These are phyloP conservation scores for Sinodicranocentrus sp. DNA, from an alignment of 2,888 invertebrate species.

Conservation along the genomic window DNA sequence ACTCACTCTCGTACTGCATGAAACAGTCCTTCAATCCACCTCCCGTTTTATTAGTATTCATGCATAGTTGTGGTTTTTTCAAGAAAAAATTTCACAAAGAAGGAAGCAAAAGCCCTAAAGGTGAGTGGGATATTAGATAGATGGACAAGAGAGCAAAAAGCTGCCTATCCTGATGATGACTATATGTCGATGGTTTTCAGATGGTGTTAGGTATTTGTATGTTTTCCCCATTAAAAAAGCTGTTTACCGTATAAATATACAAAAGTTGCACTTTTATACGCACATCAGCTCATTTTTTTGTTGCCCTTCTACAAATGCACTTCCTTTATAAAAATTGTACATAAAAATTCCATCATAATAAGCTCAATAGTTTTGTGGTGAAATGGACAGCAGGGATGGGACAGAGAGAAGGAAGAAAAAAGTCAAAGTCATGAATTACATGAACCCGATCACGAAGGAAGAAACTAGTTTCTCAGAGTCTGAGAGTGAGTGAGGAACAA, in stretches of 20 bases:
- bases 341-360: conserved; percentile 8
- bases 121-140: conserved; percentile 5
- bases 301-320: conserved; percentile 33
- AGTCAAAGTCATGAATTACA: conserved; percentile 51
- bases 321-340: conserved; percentile 35
- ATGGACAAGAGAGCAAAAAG: conserved; percentile 24
- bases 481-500: conserved; percentile 14
- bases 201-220: background rate
- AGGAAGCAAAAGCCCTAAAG: conserved; percentile 45
- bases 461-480: conserved; percentile 55
- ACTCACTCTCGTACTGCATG: background rate
- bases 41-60: conserved; percentile 47
- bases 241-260: background rate
- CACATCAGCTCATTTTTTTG: conserved; percentile 1
- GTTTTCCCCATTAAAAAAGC: background rate
- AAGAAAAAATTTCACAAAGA: conserved; percentile 25
- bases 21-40: background rate
- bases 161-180: background rate
- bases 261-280: background rate
- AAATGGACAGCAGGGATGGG: background rate
- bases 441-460: conserved; percentile 62
- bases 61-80: conserved; percentile 54
- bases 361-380: background rate
- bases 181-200: background rate
- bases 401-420: conserved; percentile 25